A percentile compares a stretch with the other conserved stretches of the same genome.
Conservation (phyloP, 2,888 invertebrate genomes). For the Trichopria drosophilae region DNA sequence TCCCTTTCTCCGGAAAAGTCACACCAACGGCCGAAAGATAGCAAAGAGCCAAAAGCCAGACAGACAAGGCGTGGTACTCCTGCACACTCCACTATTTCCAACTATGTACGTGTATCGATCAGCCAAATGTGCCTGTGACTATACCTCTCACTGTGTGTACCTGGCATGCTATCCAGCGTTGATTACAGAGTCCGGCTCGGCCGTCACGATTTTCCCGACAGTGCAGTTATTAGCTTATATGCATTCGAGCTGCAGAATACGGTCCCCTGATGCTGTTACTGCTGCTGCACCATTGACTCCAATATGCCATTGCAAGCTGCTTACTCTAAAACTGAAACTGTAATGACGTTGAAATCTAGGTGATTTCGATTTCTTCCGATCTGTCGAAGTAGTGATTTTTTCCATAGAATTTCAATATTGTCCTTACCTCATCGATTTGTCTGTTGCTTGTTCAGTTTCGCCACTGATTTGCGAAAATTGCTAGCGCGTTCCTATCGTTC, state of each 20-base stretch:
- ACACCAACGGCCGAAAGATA: conserved; percentile 15
- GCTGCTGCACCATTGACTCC: conserved; percentile 16
- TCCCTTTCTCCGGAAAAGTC: conserved; percentile 49
- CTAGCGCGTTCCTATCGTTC: too few species aligned
- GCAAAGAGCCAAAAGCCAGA: conserved; percentile 35
- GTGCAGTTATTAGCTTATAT: conserved; percentile 46
- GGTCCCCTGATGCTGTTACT: conserved; percentile 26
- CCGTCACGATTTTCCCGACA: conserved; percentile 51
- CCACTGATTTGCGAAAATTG: too few species aligned
- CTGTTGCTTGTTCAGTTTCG: too few species aligned
- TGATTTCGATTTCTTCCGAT: too few species aligned
- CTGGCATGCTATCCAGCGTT: conserved; percentile 45
- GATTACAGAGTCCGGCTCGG: conserved; percentile 43
- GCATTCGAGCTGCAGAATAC: conserved; percentile 29
- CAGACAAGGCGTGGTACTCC: conserved; percentile 47
- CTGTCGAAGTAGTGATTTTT: too few species aligned
- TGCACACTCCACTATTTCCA: conserved; percentile 36
- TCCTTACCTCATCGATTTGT: too few species aligned
- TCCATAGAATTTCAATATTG: too few species aligned
- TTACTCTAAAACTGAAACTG: too few species aligned
- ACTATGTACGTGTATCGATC: too few species aligned
- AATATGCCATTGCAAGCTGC: too few species aligned
- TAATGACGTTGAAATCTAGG: conserved; percentile 29
- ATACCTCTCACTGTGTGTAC: conserved; percentile 50
- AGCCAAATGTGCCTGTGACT: conserved; percentile 45